phyloP scores from a whole-genome alignment of 2,888 invertebrate species.

The Eristalinus aeneus region DNA sequence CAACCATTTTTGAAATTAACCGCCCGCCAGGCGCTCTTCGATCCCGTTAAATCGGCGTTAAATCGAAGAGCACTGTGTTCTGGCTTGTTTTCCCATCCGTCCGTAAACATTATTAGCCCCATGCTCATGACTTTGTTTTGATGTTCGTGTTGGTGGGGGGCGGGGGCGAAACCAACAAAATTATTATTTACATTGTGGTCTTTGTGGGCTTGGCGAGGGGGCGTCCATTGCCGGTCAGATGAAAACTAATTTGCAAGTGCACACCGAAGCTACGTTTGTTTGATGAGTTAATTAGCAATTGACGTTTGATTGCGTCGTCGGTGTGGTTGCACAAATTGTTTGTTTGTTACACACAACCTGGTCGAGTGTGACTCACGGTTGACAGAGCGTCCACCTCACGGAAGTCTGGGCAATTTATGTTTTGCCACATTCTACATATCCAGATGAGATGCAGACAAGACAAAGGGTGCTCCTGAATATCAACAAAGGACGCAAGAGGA shows the following conservation, averaged over 20 bases:
- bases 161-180: conserved; percentile 13
- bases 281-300: conserved; percentile 29
- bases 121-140: conserved; percentile 14
- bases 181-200: conserved; percentile 7
- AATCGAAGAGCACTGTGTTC: neutral
- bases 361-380: neutral
- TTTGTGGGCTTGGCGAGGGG: neutral
- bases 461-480: too few species aligned
- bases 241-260: conserved; percentile 28
- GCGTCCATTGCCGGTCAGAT: neutral
- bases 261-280: neutral
- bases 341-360: neutral
- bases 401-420: too few species aligned
- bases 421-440: too few species aligned
- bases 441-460: too few species aligned
- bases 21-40: neutral
- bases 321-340: neutral
- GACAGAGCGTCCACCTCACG: neutral
- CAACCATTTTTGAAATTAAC: neutral
- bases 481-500: too few species aligned
- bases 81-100: neutral
- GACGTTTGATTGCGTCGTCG: neutral
- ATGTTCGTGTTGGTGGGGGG: neutral
- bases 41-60: neutral
- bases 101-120: conserved; percentile 15